These are phyloP conservation scores for Chaenodraco wilsoni DNA, from an alignment of 2,797 vertebrate genomes.

Conservation along the genomic window DNA sequence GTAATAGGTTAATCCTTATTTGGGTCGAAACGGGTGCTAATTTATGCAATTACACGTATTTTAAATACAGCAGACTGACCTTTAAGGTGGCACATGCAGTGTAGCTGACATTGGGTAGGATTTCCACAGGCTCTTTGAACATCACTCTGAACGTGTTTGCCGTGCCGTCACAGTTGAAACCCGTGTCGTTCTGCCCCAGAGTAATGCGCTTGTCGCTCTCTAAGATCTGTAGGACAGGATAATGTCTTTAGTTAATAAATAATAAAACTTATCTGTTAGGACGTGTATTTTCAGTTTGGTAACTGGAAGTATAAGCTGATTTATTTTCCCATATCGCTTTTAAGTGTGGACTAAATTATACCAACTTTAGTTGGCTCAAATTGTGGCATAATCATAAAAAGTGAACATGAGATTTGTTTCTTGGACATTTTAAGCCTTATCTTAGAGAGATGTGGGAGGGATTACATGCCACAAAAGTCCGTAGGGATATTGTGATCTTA, in stretches of 20 bases:
- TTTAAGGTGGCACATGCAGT: conserved; percentile 97
- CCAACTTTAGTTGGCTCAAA: background rate
- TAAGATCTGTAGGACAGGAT: conserved; percentile 86
- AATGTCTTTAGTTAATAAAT: conserved; percentile 4
- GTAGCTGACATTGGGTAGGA: conserved; percentile 95
- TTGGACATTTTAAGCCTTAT: background rate
- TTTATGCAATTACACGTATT: background rate
- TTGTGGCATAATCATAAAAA: background rate
- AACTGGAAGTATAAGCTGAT: background rate
- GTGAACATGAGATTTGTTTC: background rate
- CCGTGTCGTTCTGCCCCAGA: conserved; percentile 96
- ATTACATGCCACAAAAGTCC: background rate
- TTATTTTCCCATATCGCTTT: background rate
- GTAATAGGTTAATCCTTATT: background rate
- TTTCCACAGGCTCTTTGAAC: conserved; percentile 98
- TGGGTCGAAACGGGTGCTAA: background rate
- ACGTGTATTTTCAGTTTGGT: background rate
- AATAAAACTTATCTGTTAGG: background rate
- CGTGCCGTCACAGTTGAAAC: conserved; percentile 97
- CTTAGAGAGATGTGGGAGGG: background rate
- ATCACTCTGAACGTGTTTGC: conserved; percentile 97
- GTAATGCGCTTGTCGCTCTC: conserved; percentile 97
- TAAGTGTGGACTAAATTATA: background rate
- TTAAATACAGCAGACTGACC: conserved; percentile 76
- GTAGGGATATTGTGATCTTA: background rate